Conservation (phyloP, 2,113 vertebrate genomes). For the Ciconia boyciana region DNA sequence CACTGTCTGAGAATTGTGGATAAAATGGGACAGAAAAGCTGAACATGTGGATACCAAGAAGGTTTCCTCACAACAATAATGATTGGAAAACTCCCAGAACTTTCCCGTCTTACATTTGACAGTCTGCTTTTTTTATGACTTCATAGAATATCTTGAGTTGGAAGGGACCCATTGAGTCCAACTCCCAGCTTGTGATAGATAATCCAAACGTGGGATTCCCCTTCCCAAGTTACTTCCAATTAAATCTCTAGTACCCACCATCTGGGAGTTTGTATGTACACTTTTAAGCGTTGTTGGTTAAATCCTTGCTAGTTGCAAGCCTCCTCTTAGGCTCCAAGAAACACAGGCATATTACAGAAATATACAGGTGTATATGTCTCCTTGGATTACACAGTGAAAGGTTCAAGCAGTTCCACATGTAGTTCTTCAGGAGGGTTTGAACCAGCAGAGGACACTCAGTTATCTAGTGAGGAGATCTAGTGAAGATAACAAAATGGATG, state of each 20-base stretch:
- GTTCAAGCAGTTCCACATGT: not conserved
- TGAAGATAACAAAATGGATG: not conserved
- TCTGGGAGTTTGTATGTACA: not conserved
- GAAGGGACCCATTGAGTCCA: not conserved
- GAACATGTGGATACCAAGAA: not conserved
- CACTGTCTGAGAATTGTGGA: constrained; percentile 34
- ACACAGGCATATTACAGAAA: not conserved
- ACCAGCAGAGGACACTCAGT: not conserved
- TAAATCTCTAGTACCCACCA: not conserved
- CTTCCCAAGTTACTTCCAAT: not conserved
- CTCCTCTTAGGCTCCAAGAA: not conserved
- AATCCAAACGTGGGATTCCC: constrained; percentile 6
- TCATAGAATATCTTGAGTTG: not conserved
- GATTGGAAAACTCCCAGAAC: not conserved
- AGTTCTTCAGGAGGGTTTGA: not conserved
- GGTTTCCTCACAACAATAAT: constrained; percentile 18
- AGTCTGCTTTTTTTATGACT: constrained; percentile 12
- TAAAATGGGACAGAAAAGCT: constrained; percentile 44
- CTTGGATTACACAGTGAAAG: not conserved
- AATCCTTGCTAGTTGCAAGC: not conserved
- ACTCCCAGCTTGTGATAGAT: not conserved
- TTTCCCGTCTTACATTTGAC: constrained; percentile 15
- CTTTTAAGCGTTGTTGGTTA: not conserved
- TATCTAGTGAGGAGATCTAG: not conserved
- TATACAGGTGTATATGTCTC: not conserved